phyloP scores from a whole-genome alignment of 2,888 invertebrate species.

The Archips xylosteana region DNA sequence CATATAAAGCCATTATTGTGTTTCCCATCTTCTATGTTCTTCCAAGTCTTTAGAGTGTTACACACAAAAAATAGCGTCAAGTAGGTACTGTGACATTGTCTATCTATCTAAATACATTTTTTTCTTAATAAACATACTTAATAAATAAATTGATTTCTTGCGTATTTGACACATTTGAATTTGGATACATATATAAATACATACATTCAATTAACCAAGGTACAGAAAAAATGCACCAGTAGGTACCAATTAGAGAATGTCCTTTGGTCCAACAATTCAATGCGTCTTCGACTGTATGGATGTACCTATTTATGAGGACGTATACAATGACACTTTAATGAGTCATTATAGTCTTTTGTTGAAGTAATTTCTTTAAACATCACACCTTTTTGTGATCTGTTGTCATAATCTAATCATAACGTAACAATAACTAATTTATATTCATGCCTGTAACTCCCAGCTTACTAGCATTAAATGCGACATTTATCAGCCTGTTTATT shows the following conservation, averaged over 20 bases:
- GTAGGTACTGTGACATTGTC: no score
- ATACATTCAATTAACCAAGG: neutral
- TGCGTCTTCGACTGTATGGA: neutral
- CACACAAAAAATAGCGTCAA: no score
- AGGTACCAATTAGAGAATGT: neutral
- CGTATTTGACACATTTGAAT: neutral
- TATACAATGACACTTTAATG: neutral
- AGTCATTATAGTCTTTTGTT: slow-evolving; percentile 2
- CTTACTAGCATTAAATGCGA: slow-evolving; percentile 59
- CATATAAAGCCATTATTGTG: no score
- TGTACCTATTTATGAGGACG: neutral
- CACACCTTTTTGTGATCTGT: slow-evolving; percentile 2
- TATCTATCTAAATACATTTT: neutral
- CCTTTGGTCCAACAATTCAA: neutral
- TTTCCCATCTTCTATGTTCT: no score
- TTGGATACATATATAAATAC: neutral
- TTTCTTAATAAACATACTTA: neutral
- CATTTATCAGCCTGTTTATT: slow-evolving; percentile 72
- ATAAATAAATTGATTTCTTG: neutral
- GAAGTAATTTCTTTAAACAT: slow-evolving; percentile 1
- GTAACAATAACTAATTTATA: slow-evolving; percentile 55
- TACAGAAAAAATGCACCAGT: neutral
- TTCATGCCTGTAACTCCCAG: slow-evolving; percentile 72
- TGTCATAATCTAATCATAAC: slow-evolving; percentile 40
- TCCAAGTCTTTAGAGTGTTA: no score